Evolutionary conservation across 2,113 vertebrate genomes (phyloP).

Genomic region (Gnathonemus echidnorhynchus): DNA sequence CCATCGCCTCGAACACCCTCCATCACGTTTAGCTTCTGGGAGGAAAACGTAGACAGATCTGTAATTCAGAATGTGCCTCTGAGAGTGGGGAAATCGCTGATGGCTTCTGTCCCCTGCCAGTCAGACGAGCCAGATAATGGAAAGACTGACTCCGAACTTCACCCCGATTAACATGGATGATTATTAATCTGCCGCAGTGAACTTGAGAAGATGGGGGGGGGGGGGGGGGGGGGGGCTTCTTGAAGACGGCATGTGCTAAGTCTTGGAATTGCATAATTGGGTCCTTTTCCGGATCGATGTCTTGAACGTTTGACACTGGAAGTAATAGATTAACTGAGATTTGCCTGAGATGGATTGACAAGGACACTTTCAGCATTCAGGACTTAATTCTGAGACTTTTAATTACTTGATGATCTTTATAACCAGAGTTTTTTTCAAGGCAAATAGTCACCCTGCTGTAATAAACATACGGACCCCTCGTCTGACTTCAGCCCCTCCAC

Average conservation of each 20-base stretch:
- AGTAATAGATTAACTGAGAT: conserved; percentile 25
- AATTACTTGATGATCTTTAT: conserved; percentile 14
- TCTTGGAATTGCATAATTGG: conserved; percentile 44
- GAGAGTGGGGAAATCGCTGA: conserved; percentile 41
- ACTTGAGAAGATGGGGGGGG: conserved; percentile 32
- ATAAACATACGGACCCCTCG: background rate
- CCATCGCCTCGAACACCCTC: background rate
- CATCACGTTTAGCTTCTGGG: background rate
- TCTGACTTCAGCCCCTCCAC: background rate
- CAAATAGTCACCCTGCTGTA: background rate
- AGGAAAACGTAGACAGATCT: background rate
- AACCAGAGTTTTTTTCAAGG: background rate
- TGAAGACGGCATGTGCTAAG: conserved; percentile 41
- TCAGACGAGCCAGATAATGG: conserved; percentile 52
- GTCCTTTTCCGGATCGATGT: conserved; percentile 44
- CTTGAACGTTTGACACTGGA: conserved; percentile 39
- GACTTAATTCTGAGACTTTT: background rate
- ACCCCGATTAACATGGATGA: conserved; percentile 62
- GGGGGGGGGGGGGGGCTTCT: conserved; percentile 15
- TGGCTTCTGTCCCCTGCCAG: conserved; percentile 44
- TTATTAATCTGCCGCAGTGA: conserved; percentile 54
- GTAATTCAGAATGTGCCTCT: conserved; percentile 30
- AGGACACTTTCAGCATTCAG: background rate
- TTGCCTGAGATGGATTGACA: background rate
- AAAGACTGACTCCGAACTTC: conserved; percentile 52